Conservation (phyloP, 1,140 invertebrate genomes). For the Sminthurides bifidus region DNA sequence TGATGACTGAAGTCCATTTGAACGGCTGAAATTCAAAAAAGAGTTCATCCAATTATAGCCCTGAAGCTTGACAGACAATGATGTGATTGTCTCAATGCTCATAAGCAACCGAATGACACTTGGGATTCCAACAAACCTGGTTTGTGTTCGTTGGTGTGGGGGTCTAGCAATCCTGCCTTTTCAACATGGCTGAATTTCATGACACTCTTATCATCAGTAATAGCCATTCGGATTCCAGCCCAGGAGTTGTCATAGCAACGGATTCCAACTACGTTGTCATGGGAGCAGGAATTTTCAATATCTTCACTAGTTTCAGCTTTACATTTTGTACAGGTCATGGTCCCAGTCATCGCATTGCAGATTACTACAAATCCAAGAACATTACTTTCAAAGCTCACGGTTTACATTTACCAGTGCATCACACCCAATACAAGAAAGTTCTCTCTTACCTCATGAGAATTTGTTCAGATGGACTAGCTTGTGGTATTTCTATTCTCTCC, state of each 20-base stretch:
- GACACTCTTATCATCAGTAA: slow-evolving; percentile 69
- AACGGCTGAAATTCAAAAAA: slow-evolving; percentile 48
- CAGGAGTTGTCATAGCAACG: slow-evolving; percentile 76
- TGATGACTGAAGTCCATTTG: slow-evolving; percentile 94
- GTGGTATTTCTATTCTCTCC: slow-evolving; percentile 63
- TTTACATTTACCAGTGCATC: slow-evolving; percentile 20
- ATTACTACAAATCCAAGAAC: slow-evolving; percentile 53
- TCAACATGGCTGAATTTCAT: slow-evolving; percentile 81
- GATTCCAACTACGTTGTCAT: slow-evolving; percentile 69
- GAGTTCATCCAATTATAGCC: too few relatives aligned
- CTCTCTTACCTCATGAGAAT: slow-evolving; percentile 54
- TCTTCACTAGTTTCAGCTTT: slow-evolving; percentile 59
- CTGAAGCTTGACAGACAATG: too few relatives aligned
- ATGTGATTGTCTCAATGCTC: too few relatives aligned
- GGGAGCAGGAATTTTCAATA: slow-evolving; percentile 80
- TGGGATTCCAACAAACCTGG: slow-evolving; percentile 47
- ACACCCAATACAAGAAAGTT: too few relatives aligned
- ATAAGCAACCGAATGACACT: too few relatives aligned
- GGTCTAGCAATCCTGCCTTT: slow-evolving; percentile 86
- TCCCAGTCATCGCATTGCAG: slow-evolving; percentile 84
- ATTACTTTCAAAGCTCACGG: slow-evolving; percentile 5
- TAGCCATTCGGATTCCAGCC: slow-evolving; percentile 81
- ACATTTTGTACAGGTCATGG: slow-evolving; percentile 79
- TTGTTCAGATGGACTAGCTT: slow-evolving; percentile 59
- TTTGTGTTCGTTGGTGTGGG: slow-evolving; percentile 75